A percentile compares a stretch with the other conserved stretches of the same genome.
phyloP scores from a whole-genome alignment of 2,113 vertebrate genomes.

The Plectropomus leopardus region DNA sequence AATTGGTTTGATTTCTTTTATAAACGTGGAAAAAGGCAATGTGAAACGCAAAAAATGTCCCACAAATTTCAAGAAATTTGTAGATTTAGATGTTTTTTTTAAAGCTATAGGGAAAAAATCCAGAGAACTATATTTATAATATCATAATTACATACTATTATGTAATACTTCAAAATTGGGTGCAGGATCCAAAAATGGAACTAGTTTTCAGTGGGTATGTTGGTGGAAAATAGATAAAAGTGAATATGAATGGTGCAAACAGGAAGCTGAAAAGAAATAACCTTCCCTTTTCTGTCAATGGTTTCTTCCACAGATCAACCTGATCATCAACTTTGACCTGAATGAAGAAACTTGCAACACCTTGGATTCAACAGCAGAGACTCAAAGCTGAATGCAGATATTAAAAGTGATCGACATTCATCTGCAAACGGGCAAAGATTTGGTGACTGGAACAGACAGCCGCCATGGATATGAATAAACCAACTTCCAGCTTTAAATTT shows the following conservation, averaged over 20 bases:
- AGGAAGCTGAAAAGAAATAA: background rate
- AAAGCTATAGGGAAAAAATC: too few species aligned
- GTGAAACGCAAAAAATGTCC: too few species aligned
- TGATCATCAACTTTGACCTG: constrained; percentile 18
- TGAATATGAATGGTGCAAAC: background rate
- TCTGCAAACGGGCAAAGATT: background rate
- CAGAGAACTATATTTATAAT: too few species aligned
- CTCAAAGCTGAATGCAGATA: background rate
- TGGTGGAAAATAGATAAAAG: too few species aligned
- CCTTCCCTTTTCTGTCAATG: background rate
- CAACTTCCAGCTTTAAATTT: background rate
- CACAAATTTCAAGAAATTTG: too few species aligned
- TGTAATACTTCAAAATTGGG: too few species aligned
- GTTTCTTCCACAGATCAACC: constrained; percentile 50
- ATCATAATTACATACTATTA: too few species aligned
- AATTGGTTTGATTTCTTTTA: too few species aligned
- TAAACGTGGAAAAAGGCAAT: too few species aligned
- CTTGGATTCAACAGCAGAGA: background rate
- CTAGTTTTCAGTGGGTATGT: too few species aligned
- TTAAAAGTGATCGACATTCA: background rate
- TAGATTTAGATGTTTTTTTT: too few species aligned
- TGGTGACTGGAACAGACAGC: background rate
- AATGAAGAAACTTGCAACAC: background rate
- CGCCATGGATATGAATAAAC: constrained; percentile 43
- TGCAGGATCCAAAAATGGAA: too few species aligned